Conservation (phyloP, 1,140 invertebrate genomes). For the Potamilus streckersoni region DNA sequence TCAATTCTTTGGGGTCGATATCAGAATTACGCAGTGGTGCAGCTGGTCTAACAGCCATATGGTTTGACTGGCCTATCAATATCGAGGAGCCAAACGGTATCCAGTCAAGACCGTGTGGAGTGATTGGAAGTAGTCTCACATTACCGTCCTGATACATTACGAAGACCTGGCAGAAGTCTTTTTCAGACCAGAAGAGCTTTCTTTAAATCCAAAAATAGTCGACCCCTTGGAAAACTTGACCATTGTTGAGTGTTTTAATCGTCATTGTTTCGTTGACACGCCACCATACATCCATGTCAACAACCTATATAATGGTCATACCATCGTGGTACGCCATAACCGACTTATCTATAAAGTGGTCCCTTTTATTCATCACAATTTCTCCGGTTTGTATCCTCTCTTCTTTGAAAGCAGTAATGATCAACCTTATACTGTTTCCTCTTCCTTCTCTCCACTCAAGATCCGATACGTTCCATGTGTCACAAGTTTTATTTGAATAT, state of each 20-base stretch:
- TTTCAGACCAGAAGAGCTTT: background rate
- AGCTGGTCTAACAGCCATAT: conserved; percentile 27
- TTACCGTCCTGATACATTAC: conserved; percentile 53
- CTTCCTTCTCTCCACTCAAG: conserved; percentile 36
- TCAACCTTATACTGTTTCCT: conserved; percentile 21
- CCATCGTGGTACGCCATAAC: conserved; percentile 23
- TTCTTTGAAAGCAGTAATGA: background rate
- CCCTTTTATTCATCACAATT: background rate
- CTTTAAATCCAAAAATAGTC: conserved; percentile 34
- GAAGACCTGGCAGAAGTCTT: too few species aligned
- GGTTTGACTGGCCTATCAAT: conserved; percentile 37
- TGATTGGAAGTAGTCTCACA: conserved; percentile 35
- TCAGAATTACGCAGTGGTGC: conserved; percentile 36
- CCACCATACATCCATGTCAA: conserved; percentile 52
- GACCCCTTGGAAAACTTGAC: background rate
- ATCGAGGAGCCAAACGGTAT: too few species aligned
- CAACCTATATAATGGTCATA: conserved; percentile 34
- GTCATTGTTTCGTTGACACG: conserved; percentile 33
- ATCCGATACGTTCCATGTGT: conserved; percentile 35
- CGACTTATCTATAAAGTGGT: background rate
- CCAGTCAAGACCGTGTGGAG: conserved; percentile 47
- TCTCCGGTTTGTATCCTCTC: background rate
- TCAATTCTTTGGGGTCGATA: conserved; percentile 28
- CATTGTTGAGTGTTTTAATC: conserved; percentile 17
- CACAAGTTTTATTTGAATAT: background rate